Conservation (phyloP, 1,140 invertebrate species). For the Anastrepha obliqua region DNA sequence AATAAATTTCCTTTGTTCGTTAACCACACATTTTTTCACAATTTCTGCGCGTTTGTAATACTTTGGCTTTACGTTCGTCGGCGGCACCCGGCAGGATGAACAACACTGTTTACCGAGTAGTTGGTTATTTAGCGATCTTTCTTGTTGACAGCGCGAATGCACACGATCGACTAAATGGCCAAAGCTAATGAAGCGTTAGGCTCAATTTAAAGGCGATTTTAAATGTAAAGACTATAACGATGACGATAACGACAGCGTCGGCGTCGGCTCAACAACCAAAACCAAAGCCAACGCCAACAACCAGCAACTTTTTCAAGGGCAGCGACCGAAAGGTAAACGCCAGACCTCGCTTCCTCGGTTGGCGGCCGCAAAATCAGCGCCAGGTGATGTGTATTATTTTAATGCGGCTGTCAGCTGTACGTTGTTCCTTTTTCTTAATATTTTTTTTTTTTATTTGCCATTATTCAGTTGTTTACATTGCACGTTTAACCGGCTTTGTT, state of each 20-base stretch:
- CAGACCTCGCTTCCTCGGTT: too few relatives aligned
- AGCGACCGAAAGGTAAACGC: neutral
- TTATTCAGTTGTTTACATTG: too few relatives aligned
- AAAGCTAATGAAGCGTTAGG: neutral
- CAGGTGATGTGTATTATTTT: too few relatives aligned
- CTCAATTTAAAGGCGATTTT: too few relatives aligned
- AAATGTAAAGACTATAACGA: neutral
- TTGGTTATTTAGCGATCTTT: neutral
- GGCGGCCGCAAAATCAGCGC: too few relatives aligned
- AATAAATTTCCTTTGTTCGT: too few relatives aligned
- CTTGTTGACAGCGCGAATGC: neutral
- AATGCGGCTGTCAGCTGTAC: too few relatives aligned
- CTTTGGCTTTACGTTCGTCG: neutral
- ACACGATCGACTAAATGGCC: constrained; percentile 13
- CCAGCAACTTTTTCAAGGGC: neutral
- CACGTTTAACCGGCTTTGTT: too few relatives aligned
- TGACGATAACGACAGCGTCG: neutral
- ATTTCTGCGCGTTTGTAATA: neutral
- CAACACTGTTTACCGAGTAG: neutral
- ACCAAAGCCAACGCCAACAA: neutral
- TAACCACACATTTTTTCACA: too few relatives aligned
- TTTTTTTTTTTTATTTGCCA: too few relatives aligned
- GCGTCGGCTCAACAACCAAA: neutral
- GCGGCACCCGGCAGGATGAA: neutral
- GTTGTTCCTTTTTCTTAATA: too few relatives aligned